Evolutionary conservation across 2,797 vertebrate species (phyloP).

Genomic region (Lacerta agilis): DNA sequence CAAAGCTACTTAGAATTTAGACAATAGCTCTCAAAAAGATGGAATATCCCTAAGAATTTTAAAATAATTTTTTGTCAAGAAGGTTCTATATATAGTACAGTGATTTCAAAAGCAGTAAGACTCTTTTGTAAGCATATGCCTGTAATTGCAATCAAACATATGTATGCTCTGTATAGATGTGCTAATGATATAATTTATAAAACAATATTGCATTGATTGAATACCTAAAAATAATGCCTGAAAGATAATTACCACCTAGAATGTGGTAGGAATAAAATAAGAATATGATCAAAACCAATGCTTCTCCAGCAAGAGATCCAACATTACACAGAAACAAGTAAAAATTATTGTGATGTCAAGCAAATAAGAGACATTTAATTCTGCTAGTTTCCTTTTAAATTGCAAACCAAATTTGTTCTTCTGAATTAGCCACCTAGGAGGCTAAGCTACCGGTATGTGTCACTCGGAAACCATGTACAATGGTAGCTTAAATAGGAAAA

Average conservation of each 20-base stretch:
- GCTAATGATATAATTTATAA: not conserved
- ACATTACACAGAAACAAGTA: not conserved
- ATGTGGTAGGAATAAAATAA: not conserved
- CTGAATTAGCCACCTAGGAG: not conserved
- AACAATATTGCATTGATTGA: not conserved
- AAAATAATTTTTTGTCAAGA: not conserved
- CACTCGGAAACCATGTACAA: not conserved
- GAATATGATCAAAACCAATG: not conserved
- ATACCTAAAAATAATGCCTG: not conserved
- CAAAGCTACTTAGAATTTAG: not conserved
- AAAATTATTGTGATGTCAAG: not conserved
- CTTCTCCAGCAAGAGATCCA: not conserved
- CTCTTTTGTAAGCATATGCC: not conserved
- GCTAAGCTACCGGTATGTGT: not conserved
- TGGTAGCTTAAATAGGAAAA: not conserved
- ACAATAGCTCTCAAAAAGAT: not conserved
- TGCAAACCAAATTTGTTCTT: not conserved
- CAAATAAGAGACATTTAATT: not conserved
- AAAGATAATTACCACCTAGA: not conserved
- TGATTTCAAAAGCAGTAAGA: not conserved
- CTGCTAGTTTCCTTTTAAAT: not conserved
- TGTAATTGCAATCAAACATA: not conserved
- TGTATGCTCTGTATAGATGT: not conserved
- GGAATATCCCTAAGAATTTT: not conserved
- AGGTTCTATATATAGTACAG: not conserved